Evolutionary conservation across 2,797 vertebrate species (phyloP), one percentile per base, ranked within the genome.

Genomic region (Macrochelys suwanniensis): DNA sequence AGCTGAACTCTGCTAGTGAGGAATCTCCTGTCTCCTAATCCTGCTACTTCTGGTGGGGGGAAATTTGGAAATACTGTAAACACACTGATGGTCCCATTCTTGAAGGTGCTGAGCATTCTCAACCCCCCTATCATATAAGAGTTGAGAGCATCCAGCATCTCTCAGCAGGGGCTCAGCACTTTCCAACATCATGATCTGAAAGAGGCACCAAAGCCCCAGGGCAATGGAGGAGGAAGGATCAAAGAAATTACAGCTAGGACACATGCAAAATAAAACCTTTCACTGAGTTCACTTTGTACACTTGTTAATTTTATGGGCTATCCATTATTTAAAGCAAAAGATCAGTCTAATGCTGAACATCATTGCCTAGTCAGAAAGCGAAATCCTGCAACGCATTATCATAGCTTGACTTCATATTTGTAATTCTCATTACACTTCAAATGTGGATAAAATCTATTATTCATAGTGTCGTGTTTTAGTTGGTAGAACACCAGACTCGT

Each of bases 381-480:
- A 28, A 86, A 82, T 93, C 89, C 93, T 2, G 2, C 77, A 94
- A 94, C 78, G 65, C 74, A 65, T 92, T 95, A 89, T 94, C 94
- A 51, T 92, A 86, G 82, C 83, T 93, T 89, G 61, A 50, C 49
- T 95, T 96, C 33, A 84, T 96, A 88, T 95, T 95, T 95, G 59
- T 88, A 94, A 97, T 96, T 96, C 88, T 83, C 92, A 90, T 95
- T 97, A 90, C 82, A 90, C 87, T 96, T 96, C 93, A 96, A 77
- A 93, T 89, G 89, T 95, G 89, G 89, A 94, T 89, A 86, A 97
- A 96, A 93, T 79, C 79, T 88, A 97, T 97, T 97, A 96, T 95
- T 97, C 96, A 97, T 97, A 95, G 94, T 87, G 90, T 89, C 86
- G 1, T 98, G 92, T 98, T 98, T 98, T 98, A 94, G 97, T 98